phyloP scores from a whole-genome alignment of 2,113 vertebrate species.

The Cololabis saira region DNA sequence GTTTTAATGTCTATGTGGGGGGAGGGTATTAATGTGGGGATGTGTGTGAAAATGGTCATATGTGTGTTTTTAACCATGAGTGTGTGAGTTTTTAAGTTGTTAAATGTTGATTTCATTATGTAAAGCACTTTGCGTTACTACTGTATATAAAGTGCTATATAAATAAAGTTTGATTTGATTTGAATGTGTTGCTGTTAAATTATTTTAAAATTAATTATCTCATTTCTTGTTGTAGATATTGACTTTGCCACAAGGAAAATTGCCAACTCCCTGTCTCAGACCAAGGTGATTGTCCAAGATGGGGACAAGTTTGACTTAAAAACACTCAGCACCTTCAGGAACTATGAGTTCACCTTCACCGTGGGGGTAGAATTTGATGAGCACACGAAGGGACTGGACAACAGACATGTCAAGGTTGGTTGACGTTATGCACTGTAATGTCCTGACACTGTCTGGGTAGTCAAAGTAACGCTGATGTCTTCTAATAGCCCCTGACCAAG shows the following conservation, averaged over 20 bases:
- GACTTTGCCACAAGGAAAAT: slow-evolving; percentile 95
- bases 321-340: slow-evolving; percentile 92
- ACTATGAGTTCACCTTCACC: slow-evolving; percentile 86
- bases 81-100: no score
- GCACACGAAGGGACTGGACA: slow-evolving; percentile 89
- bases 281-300: slow-evolving; percentile 89
- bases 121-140: no score
- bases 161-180: no score
- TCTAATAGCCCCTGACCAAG: no score
- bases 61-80: no score
- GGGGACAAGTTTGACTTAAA: slow-evolving; percentile 87
- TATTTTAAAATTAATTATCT: slow-evolving; percentile 11
- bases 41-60: no score
- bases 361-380: slow-evolving; percentile 92
- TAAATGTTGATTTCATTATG: no score
- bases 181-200: neutral
- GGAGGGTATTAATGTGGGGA: no score
- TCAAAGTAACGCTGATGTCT: no score
- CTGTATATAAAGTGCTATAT: no score
- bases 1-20: no score
- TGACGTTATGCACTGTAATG: neutral
- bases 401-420: slow-evolving; percentile 86
- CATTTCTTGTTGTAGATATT: slow-evolving; percentile 80
- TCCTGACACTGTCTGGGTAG: no score
- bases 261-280: slow-evolving; percentile 86